phyloP scores from a whole-genome alignment of 2,888 invertebrate genomes.

The Piscicola geometra region DNA sequence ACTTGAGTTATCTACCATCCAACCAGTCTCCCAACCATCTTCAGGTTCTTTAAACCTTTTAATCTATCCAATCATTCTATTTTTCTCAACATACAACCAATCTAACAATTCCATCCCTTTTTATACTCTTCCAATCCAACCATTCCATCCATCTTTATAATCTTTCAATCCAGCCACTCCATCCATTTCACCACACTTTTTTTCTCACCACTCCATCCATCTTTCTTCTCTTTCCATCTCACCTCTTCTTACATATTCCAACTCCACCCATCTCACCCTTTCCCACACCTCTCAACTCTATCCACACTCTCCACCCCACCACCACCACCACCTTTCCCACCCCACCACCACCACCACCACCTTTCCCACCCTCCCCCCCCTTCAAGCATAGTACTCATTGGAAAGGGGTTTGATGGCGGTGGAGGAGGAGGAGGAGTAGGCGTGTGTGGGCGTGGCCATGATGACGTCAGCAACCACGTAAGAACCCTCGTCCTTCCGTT shows the following conservation, averaged over 20 bases:
- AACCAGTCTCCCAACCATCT: too few species aligned
- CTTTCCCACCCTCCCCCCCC: constrained; percentile 93
- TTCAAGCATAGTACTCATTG: constrained; percentile 29
- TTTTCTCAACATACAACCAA: too few species aligned
- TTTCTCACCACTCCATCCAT: neutral
- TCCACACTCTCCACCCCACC: constrained; percentile 78
- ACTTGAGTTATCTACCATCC: too few species aligned
- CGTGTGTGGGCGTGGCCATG: constrained; percentile 2
- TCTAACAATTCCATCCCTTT: too few species aligned
- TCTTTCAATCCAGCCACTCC: too few species aligned
- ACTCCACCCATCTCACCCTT: constrained; percentile 84
- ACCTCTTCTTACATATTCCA: neutral
- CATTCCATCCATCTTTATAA: too few species aligned
- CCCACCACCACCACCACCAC: constrained; percentile 68
- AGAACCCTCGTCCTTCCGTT: constrained; percentile 30
- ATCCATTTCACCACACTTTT: neutral
- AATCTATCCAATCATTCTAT: too few species aligned
- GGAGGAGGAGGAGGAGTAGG: too few species aligned
- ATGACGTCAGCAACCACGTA: constrained; percentile 17
- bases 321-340: constrained; percentile 77
- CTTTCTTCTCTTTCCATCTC: neutral
- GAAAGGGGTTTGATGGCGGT: neutral
- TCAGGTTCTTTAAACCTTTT: too few species aligned
- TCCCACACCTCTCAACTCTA: too few species aligned
- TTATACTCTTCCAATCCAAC: too few species aligned